Evolutionary conservation across 2,113 vertebrate genomes (phyloP).

Genomic region (Colinus virginianus): DNA sequence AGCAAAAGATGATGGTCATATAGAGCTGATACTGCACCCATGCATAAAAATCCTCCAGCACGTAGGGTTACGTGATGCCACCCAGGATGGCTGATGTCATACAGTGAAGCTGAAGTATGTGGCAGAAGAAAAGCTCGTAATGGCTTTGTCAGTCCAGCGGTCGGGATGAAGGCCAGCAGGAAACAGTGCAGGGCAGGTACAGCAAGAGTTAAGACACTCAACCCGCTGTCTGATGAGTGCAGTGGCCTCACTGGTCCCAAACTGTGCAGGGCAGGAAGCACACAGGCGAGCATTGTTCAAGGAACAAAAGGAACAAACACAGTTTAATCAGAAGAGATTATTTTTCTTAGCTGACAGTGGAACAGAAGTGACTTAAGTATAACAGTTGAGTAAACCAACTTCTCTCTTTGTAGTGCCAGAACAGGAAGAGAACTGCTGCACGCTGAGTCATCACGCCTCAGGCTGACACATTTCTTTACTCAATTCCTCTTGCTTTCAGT

Average conservation of each 20-base stretch:
- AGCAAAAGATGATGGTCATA: background rate
- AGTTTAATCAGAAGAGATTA: background rate
- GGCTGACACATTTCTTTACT: constrained; percentile 28
- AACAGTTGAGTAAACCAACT: background rate
- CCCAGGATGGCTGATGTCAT: background rate
- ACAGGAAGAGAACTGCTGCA: background rate
- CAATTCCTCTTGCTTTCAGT: constrained; percentile 82
- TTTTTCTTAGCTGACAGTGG: background rate
- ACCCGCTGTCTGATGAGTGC: background rate
- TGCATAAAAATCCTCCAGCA: background rate
- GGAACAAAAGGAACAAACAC: background rate
- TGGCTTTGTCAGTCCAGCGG: background rate
- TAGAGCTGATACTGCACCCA: background rate
- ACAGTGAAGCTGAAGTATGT: background rate
- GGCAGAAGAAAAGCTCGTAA: background rate
- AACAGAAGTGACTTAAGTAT: background rate
- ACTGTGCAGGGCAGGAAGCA: background rate
- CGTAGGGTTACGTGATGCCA: background rate
- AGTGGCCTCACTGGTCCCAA: background rate
- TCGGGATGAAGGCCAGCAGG: background rate
- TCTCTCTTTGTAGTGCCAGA: background rate
- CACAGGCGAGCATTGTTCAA: background rate
- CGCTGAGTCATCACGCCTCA: background rate
- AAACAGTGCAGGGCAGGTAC: background rate
- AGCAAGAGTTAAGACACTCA: background rate